Evolutionary conservation across 2,888 invertebrate species (phyloP), one percentile per base, ranked within the genome.

Genomic region (Brachyptera putata): DNA sequence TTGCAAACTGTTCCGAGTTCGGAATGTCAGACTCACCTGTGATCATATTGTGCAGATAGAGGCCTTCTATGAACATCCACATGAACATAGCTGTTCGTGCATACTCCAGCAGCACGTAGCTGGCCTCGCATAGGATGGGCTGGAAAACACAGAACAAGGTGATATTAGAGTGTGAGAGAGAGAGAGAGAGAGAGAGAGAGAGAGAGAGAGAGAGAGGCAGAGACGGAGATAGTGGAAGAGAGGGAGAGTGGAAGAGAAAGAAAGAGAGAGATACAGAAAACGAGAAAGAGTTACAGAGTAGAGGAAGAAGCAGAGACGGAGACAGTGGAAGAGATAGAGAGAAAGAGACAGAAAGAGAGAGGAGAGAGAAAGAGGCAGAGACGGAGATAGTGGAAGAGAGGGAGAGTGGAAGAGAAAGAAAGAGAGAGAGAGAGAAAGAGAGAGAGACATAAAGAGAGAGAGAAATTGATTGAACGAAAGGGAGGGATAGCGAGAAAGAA

Each of bases 11-110:
- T n/a, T n/a, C n/a, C n/a, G n/a, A n/a, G n/a, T n/a, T n/a, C n/a
- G n/a, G n/a, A n/a, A n/a, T n/a, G n/a, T 56, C 48, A 36, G 36
- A 56, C 66, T 79, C 58, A 83, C 81, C 77, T 14, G 93, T 89
- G 37, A 94, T 85, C 73, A 91, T 85, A 64, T 85, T 89, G 74
- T 95, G 90, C 22, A 97, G 77, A 71, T 92, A 93, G 13, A 94
- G 78, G 0, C 95, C 96, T 73, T 97, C 96, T 57, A 95, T 87
- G 69, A 96, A 90, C 94, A 96, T 96, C 95, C 97, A 97, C 84
- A 89, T 87, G 71, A 95, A 96, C 84, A 92, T 92, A 1, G 91
- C 89, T 0, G 92, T 90, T 64, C 90, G 86, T 0, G 90, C 86
- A 71, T 94, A 96, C 71, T 97, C 97, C 65, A 96, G 75, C 1